Base-by-base conservation (phyloP, 2,797 vertebrate species). In the Aulostomus chinensis region DNA sequence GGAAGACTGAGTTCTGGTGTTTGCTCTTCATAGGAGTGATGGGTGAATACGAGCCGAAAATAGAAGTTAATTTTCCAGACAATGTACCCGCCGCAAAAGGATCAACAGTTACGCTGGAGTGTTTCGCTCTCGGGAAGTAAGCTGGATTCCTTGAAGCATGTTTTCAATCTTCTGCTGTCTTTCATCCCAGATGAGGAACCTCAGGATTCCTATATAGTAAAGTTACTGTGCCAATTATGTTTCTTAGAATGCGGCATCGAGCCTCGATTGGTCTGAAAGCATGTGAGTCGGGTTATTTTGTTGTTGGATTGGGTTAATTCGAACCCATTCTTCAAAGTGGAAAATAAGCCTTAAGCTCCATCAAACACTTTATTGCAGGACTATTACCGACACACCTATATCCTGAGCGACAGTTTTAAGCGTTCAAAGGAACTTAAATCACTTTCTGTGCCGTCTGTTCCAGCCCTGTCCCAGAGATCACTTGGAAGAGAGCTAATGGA, bases 1-100 rank as follows among this genome's bases (percentile, higher is more conserved):
- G 66, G 63, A 87, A 56, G 40, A 56, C 58, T 83, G 65, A 76
- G 25, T 81, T 73, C 62, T 68, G 74, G 63, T 74, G 71, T 65
- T 76, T 81, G 50, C 62, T 78, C 67, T 70, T 45, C 43, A 1
- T 47, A 98, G 96, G 96, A 77, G 90, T 93, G 65, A 98, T 98
- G 96, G 95, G 95, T 24, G 95, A 98, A 88, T 98, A 98, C 7
- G 96, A 98, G 84, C 96, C 96, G n/a, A 98, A 98, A 92, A 98
- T 98, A 89, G 96, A 98, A 93, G 94, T 98, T 85, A 89, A 96
- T 90, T 97, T 98, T 83, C 92, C 95, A 53, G 96, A 98, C 85
- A 94, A 90, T 2, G 92, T 98, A 48, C 94, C 94, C 29, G 93
- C 94, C 26, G 93, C 96, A 5, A 96, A 95, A 86, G 96, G 94